Evolutionary conservation across 2,888 invertebrate genomes (phyloP).

Genomic region (Coenonympha glycerion): DNA sequence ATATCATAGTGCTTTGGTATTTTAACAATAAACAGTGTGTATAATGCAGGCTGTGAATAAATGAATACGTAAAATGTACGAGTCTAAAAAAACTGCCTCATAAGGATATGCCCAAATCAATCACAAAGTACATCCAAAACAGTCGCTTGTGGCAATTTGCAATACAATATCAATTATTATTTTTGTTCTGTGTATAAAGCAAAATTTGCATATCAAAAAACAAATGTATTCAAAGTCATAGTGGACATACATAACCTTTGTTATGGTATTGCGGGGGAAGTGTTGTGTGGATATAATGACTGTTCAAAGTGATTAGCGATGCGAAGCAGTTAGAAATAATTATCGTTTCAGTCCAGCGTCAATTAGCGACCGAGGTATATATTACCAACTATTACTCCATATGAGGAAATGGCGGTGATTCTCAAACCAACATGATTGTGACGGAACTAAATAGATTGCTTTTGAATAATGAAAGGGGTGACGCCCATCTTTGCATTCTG

Average conservation of each 20-base stretch:
- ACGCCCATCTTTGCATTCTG: no score
- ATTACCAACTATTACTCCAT: conserved; percentile 30
- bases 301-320: conserved; percentile 52
- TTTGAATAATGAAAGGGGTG: no score
- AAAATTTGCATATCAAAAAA: neutral
- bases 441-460: no score
- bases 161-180: neutral
- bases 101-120: conserved; percentile 2
- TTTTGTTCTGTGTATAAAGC: neutral
- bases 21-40: neutral
- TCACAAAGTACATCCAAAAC: conserved; percentile 7
- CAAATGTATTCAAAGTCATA: conserved; percentile 12
- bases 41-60: neutral
- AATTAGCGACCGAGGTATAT: conserved; percentile 42
- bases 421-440: conserved; percentile 35
- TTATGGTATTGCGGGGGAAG: conserved; percentile 6
- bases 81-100: neutral
- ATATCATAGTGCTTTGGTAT: no score
- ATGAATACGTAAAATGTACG: neutral
- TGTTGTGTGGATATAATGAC: conserved; percentile 21
- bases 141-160: neutral
- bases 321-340: conserved; percentile 46
- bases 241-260: conserved; percentile 11
- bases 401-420: conserved; percentile 43
- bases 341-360: conserved; percentile 46